Percentiles rank a stretch among this genome's conserved stretches.
Conservation (phyloP, 1,140 invertebrate species). For the Leptoteleia sp. region DNA sequence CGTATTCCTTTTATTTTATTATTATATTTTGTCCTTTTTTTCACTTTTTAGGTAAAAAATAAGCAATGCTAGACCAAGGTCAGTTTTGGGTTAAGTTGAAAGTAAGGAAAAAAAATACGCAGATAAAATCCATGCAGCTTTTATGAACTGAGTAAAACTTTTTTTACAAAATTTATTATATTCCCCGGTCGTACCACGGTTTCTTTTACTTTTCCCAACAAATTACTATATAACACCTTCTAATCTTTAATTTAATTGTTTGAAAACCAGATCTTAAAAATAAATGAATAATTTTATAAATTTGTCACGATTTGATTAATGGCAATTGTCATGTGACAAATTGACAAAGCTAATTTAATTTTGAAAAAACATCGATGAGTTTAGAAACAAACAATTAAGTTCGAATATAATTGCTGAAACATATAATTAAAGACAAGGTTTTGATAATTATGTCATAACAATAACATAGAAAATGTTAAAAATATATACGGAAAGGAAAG, state of each 20-base stretch:
- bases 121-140: slow-evolving; percentile 14
- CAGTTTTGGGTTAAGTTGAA: slow-evolving; percentile 30
- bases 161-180: slow-evolving; percentile 19
- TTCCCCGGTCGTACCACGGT: slow-evolving; percentile 1
- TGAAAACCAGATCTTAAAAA: too few species aligned
- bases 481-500: not conserved
- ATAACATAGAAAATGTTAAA: not conserved
- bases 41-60: slow-evolving; percentile 21
- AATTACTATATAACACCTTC: slow-evolving; percentile 5
- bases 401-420: not conserved
- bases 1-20: too few species aligned
- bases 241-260: too few species aligned
- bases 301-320: too few species aligned
- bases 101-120: slow-evolving; percentile 27
- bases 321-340: too few species aligned
- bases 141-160: slow-evolving; percentile 26
- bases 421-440: not conserved
- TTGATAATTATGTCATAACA: not conserved
- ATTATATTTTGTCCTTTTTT: slow-evolving; percentile 7
- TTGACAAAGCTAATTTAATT: too few species aligned
- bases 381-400: not conserved
- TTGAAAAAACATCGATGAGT: too few species aligned
- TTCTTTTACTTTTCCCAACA: not conserved
- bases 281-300: too few species aligned
- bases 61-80: slow-evolving; percentile 33